Evolutionary conservation across 2,113 vertebrate species (phyloP).

Genomic region (Microcebus ravelobensis): DNA sequence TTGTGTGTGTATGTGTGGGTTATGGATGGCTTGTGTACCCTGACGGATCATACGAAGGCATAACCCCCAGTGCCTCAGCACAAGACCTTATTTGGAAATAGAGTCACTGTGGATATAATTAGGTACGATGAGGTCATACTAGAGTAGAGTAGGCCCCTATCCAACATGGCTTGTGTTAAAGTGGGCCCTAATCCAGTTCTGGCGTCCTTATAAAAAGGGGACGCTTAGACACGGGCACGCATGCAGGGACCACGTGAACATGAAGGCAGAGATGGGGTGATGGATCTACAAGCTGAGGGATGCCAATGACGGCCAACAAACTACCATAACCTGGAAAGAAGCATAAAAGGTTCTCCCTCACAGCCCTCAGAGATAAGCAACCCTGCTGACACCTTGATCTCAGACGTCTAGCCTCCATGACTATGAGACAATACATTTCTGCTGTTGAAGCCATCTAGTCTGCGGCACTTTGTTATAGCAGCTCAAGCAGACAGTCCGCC

Average conservation of each 20-base stretch:
- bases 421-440: neutral
- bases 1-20: too few relatives aligned
- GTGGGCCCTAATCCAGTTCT: neutral
- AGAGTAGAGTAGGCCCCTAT: neutral
- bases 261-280: neutral
- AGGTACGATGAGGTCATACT: neutral
- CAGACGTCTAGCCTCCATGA: neutral
- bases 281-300: neutral
- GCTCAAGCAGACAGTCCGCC: neutral
- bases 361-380: neutral
- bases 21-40: neutral
- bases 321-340: neutral
- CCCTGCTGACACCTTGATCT: rapidly evolving
- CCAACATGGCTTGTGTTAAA: neutral
- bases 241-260: rapidly evolving
- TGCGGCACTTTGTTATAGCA: neutral
- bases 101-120: neutral
- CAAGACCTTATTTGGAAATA: neutral
- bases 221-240: neutral
- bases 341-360: too few relatives aligned
- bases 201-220: neutral
- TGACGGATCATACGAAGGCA: neutral
- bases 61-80: neutral
- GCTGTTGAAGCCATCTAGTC: too few relatives aligned
- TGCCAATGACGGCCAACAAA: neutral